These are phyloP conservation scores for Teleogryllus oceanicus DNA, from an alignment of 2,888 invertebrate species.

Conservation along the genomic window DNA sequence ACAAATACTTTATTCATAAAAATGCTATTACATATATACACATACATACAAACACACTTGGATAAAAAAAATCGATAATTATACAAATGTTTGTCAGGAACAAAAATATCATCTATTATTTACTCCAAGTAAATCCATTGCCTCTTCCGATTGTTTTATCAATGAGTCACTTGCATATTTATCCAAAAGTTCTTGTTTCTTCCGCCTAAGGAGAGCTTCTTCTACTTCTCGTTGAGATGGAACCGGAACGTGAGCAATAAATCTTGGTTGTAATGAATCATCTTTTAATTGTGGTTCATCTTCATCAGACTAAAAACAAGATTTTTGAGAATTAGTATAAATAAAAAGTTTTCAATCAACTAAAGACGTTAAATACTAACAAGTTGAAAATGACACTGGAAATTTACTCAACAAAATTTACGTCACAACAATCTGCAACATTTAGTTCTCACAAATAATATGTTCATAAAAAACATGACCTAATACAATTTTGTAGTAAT, in stretches of 20 bases:
- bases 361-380: not conserved
- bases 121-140: constrained; percentile 32
- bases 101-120: constrained; percentile 23
- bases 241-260: constrained; percentile 84
- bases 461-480: too few species aligned
- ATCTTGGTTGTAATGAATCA: constrained; percentile 54
- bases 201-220: constrained; percentile 80
- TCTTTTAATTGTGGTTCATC: constrained; percentile 36
- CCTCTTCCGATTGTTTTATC: constrained; percentile 31
- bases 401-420: too few species aligned
- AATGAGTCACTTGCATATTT: constrained; percentile 58
- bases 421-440: too few species aligned
- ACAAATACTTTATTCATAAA: too few species aligned
- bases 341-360: not conserved
- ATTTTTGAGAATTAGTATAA: not conserved
- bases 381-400: too few species aligned
- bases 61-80: too few species aligned
- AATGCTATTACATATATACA: too few species aligned
- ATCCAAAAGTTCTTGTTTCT: constrained; percentile 87
- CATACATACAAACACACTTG: too few species aligned
- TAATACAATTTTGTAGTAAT: too few species aligned
- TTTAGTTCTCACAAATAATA: too few species aligned
- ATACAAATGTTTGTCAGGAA: too few species aligned
- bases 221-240: constrained; percentile 94
- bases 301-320: constrained; percentile 38